Evolutionary conservation across 2,113 vertebrate genomes (phyloP).

Genomic region (Cygnus atratus): DNA sequence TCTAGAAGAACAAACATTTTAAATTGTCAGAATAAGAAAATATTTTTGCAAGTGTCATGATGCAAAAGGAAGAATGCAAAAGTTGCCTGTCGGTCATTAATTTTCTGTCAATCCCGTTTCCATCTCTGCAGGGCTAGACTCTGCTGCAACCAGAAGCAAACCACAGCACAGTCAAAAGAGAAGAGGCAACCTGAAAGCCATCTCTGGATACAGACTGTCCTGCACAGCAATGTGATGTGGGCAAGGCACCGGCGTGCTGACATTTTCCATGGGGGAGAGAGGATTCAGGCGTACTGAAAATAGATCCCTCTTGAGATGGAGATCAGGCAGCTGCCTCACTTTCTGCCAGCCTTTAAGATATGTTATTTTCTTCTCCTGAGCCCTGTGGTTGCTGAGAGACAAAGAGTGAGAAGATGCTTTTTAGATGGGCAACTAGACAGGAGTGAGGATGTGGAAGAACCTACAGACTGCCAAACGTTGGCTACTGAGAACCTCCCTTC

Average conservation of each 20-base stretch:
- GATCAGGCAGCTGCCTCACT: not conserved
- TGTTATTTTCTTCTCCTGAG: not conserved
- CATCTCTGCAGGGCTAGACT: not conserved
- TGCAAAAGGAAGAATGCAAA: not conserved
- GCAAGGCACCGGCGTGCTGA: not conserved
- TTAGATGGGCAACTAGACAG: not conserved
- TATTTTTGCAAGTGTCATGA: not conserved
- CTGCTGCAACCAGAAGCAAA: not conserved
- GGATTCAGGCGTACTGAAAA: constrained; percentile 15
- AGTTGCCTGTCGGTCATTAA: not conserved
- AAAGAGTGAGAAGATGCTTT: not conserved
- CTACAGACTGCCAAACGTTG: not conserved
- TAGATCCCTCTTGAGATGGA: constrained; percentile 29
- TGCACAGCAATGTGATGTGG: fast-evolving
- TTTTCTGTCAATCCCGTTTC: not conserved
- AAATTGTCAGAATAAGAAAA: not conserved
- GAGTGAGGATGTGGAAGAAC: not conserved
- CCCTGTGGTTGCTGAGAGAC: not conserved
- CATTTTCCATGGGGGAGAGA: not conserved
- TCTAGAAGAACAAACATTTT: not conserved
- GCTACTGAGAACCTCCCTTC: not conserved
- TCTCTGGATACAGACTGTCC: constrained; percentile 1
- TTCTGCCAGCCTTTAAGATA: not conserved
- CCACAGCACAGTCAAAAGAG: not conserved
- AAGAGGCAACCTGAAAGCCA: not conserved